Evolutionary conservation across 2,888 invertebrate genomes (phyloP), one percentile per base, ranked within the genome.

Genomic region (Rotaria magnacalcarata): DNA sequence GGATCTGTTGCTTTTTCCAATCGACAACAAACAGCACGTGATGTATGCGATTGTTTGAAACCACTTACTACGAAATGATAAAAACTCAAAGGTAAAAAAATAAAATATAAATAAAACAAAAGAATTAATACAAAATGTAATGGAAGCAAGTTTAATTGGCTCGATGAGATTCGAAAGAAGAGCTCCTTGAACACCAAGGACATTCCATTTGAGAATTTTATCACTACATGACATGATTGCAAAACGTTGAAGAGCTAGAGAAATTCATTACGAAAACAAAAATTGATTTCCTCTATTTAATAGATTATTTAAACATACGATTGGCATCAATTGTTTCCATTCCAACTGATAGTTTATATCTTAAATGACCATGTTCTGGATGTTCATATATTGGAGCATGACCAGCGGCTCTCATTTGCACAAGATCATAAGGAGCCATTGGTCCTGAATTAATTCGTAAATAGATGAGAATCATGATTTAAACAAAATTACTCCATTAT

Each of bases 191-290:
- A 95, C 90, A 0, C 97, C 96, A 54, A 96, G 90, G 87, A 94
- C 92, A 89, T 94, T 94, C 97, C 97, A 97, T 89, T 94, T 94
- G 5, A 96, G 94, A 24, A 97, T 92, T 92, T 97, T 97, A 91
- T 97, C 97, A 91, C 96, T 96, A 91, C 97, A 97, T 0, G 96
- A 96, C 89, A 96, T 94, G 16, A 80, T 80, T 7, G 80, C 80
- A 80, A 80, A 80, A 47, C 80, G 80, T 80, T 80, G 80, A 43
- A 80, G n/a, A 34, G 67, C 67, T 67, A 14, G 34, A 56, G 8
- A 7, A 8, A 56, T 52, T 52, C 47, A 52, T 10, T 10, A 6
- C 27, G 27, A 27, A 27, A 27, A 60, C 7, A 67, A 27, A 67
- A 14, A 34, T 5, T 5, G 1, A 6, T 14, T 6, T 67, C 34